Base-by-base conservation (phyloP, 2,113 vertebrate genomes). In the Anhinga anhinga region DNA sequence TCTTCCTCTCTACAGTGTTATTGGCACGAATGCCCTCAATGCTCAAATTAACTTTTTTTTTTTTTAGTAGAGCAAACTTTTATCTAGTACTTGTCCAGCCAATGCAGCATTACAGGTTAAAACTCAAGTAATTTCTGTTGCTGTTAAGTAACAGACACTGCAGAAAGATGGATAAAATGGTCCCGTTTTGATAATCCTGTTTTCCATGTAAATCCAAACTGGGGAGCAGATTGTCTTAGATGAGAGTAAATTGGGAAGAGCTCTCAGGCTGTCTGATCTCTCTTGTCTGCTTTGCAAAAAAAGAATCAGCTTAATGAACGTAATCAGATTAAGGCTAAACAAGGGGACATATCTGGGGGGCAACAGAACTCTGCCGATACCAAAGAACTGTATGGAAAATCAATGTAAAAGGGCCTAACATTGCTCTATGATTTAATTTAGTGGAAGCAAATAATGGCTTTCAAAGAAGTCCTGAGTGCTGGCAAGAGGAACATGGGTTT, bases 251-350 rank as follows among this genome's bases (percentile, higher is more conserved):
- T 49, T 56, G 83, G 72, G 77, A 87, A 88, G 86, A 87, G 52
- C 80, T 95, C 81, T 81, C 44, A 9, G 77, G 62, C 92, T 82
- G 86, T 65, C 94, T 97, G 77, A 96, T 93, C 69, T 86, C 90
- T 78, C 80, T 76, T 89, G 87, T 93, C 92, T 95, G 88, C 83
- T 82, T 90, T 93, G 85, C 72, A 76, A 70, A 90, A 90, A 92
- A 83, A 79, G 62, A 86, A 97, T 89, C 88, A 72, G 94, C 96
- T 97, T 97, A 95, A 95, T 92, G 88, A 90, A 82, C 0, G 1
- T 95, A 94, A 96, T 94, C 88, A 91, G 92, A 84, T 96, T 91
- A 86, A 79, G 56, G 80, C 90, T 83, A 65, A 92, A 71, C 29
- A 91, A 93, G 72, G 83, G 73, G 91, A 84, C 86, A 20, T 92